These are phyloP conservation scores for Eucidaris tribuloides DNA, from an alignment of 35 echinoderm and acorn worm genomes.

Conservation along the genomic window DNA sequence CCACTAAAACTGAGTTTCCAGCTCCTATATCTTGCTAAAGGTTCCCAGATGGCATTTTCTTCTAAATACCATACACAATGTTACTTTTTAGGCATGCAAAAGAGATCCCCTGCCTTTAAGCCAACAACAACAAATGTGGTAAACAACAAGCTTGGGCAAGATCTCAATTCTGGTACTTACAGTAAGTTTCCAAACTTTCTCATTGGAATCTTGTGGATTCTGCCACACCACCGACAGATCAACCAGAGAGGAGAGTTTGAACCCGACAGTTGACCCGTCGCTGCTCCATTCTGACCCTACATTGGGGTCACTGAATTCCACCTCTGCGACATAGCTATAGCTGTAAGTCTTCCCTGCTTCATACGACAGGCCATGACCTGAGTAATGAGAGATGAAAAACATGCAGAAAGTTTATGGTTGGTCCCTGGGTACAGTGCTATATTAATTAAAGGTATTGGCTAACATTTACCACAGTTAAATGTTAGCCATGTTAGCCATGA, in stretches of 20 bases:
- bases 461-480: background rate
- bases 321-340: slow-evolving; percentile 46
- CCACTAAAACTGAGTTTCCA: no score
- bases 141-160: no score
- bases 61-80: no score
- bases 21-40: no score
- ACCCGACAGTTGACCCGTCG: slow-evolving; percentile 10
- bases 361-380: slow-evolving; percentile 3
- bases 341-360: slow-evolving; percentile 44
- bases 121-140: no score
- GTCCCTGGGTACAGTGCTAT: background rate
- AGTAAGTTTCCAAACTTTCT: slow-evolving; percentile 24
- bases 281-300: background rate
- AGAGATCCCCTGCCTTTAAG: no score
- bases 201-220: slow-evolving; percentile 30
- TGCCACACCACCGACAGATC: slow-evolving; percentile 54
- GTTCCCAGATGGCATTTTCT: no score
- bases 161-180: no score
- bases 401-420: background rate
- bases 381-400: background rate
- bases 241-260: slow-evolving; percentile 25
- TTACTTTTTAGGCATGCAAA: no score
- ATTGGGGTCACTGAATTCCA: slow-evolving; percentile 22
- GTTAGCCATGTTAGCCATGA: background rate
- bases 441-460: background rate